These are phyloP conservation scores for Phthorimaea operculella DNA, from an alignment of 1,140 invertebrate species.

Conservation along the genomic window DNA sequence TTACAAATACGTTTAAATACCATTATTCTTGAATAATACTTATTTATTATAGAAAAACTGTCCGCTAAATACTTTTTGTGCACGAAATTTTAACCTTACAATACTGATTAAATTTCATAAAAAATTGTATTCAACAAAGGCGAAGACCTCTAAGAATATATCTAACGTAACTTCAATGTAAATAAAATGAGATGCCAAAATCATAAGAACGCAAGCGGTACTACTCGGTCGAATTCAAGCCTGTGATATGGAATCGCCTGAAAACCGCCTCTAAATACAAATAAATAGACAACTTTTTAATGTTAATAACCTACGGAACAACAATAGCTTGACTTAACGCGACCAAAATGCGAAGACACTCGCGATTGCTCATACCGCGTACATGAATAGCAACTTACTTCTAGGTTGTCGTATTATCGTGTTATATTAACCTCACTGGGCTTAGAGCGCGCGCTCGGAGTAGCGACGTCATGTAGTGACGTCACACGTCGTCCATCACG, in stretches of 20 bases:
- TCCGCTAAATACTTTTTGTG: slow-evolving; percentile 55
- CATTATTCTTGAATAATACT: slow-evolving; percentile 38
- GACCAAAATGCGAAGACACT: slow-evolving; percentile 1
- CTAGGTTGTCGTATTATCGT: slow-evolving; percentile 6
- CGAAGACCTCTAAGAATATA: background rate
- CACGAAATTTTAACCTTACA: slow-evolving; percentile 45
- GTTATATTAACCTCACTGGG: slow-evolving; percentile 15
- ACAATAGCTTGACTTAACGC: slow-evolving; percentile 27
- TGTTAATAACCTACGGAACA: slow-evolving; percentile 36
- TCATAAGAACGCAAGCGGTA: slow-evolving; percentile 43
- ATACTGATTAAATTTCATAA: slow-evolving; percentile 31
- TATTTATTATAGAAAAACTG: slow-evolving; percentile 33
- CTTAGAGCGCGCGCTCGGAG: background rate
- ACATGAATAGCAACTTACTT: slow-evolving; percentile 2
- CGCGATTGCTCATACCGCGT: background rate
- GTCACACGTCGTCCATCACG: slow-evolving; percentile 63
- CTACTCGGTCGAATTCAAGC: slow-evolving; percentile 30
- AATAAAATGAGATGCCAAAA: slow-evolving; percentile 15
- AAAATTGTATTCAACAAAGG: background rate
- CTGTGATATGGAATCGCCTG: slow-evolving; percentile 53
- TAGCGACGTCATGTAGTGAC: slow-evolving; percentile 29
- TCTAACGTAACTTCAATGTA: background rate
- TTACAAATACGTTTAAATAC: slow-evolving; percentile 32
- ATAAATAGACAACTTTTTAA: slow-evolving; percentile 12
- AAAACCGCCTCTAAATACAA: slow-evolving; percentile 26